Evolutionary conservation across 2,797 vertebrate species (phyloP).

Genomic region (Prunella strophiata): DNA sequence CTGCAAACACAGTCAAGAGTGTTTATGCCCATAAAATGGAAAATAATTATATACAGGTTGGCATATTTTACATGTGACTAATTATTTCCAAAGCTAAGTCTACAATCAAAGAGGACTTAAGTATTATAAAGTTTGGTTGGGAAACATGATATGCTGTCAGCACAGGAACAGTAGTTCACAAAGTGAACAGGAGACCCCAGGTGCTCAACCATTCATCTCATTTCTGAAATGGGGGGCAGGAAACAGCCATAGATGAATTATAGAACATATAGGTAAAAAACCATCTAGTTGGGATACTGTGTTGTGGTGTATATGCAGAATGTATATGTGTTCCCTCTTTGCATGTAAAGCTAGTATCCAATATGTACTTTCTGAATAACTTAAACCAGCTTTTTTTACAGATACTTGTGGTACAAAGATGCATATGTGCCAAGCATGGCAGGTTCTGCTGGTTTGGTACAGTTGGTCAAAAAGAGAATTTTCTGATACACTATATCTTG

Average conservation of each 20-base stretch:
- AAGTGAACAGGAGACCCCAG: not conserved
- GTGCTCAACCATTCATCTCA: not conserved
- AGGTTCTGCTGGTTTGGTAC: not conserved
- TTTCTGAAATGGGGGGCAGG: not conserved
- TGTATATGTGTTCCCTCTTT: not conserved
- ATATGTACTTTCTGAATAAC: not conserved
- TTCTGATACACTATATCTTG: not conserved
- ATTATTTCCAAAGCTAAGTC: not conserved
- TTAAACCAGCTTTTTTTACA: not conserved
- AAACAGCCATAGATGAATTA: not conserved
- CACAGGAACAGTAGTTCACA: not conserved
- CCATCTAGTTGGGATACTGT: not conserved
- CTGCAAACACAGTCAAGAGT: not conserved
- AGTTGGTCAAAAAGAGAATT: not conserved
- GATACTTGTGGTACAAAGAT: not conserved
- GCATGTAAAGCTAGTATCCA: not conserved
- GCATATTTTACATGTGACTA: not conserved
- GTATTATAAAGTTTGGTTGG: not conserved
- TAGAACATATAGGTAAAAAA: not conserved
- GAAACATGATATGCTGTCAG: not conserved
- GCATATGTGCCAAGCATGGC: not conserved
- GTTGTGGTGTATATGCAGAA: not conserved
- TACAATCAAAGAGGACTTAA: not conserved
- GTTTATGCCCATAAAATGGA: not conserved
- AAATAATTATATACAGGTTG: not conserved